Evolutionary conservation across 2,797 vertebrate species (phyloP), one percentile per base, ranked within the genome.

Genomic region (Danio albolineatus): DNA sequence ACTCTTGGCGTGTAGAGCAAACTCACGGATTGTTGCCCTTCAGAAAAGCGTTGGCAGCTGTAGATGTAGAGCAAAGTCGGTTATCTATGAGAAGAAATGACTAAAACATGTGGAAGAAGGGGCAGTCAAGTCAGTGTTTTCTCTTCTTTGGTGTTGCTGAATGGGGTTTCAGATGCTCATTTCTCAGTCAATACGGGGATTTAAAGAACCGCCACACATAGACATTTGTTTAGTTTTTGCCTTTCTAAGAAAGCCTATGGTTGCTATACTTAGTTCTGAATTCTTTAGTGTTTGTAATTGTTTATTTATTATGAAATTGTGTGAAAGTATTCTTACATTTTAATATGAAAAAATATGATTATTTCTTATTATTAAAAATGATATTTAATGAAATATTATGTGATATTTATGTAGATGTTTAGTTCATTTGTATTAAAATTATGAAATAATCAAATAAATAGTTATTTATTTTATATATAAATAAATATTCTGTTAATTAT

Each of bases 1-100:
- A 44, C 67, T 73, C 48, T 75, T 73, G 73, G 73, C 60, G 10
- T 78, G 39, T n/a, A 17, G 16, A 60, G 78, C 81, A 73, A 77
- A 79, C 81, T 84, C 80, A 83, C 70, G 17, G 79, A 85, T 80
- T 46, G 64, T 21, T 51, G 62, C 6, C 38, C 62, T 59, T 85
- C 60, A 77, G 79, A 81, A 77, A 72, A 74, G 74, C 48, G 77
- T 60, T 79, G 61, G 36, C 49, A 73, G 57, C 21, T 48, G 51
- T 61, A 64, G 77, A 73, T 56, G 17, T 21, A 49, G 64, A 71
- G 43, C 57, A 65, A 54, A 19, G 38, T 59, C 78, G 76, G 36
- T 64, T 67, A 67, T 73, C 77, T 56, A 41, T 62, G 56, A 51
- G 57, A 53, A 51, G 44, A 59, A 67, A 73, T 64, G 2, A 38